Base-by-base conservation (phyloP, 2,113 vertebrate species). In the Herpetotheres cachinnans region DNA sequence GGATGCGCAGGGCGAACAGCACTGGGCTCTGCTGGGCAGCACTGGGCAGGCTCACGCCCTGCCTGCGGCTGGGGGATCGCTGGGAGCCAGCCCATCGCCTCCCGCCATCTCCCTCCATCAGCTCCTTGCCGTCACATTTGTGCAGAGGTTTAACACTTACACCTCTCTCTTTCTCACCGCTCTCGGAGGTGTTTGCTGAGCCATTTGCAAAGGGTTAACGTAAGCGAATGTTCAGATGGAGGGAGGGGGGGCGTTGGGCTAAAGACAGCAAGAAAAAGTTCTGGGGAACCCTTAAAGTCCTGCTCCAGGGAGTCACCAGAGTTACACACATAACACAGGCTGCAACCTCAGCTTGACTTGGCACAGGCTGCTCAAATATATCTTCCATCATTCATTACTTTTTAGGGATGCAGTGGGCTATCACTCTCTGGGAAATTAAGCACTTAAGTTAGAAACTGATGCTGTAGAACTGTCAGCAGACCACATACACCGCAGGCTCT, bases 1-100 rank as follows among this genome's bases (percentile, higher is more conserved):
- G 59, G 17, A 27, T 1, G 4, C 1, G 2, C 25, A 29, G 26
- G 47, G 18, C 2, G 0, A 59, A 24, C 13, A 10, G 62, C 16
- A 22, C 42, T 80, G 59, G 32, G 34, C 34, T 58, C 32, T 36
- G 52, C 5, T 16, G 42, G 59, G 76, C 61, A 38, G 42, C 9
- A 2, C 3, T 16, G 65, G 24, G 42, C 36, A 63, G 38, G 47
- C 17, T 77, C 34, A 13, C 2, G 2, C 8, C 54, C 42, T n/a
- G 56, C 46, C 36, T 4, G 17, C 42, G 59, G 52, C 29, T 21
- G 18, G 18, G 25, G 59, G 32, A 18, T 29, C 3, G 0, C 70
- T 26, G 22, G 34, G 32, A 66, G 32, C 12, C 3, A 67, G 6
- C 10, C 47, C 54, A 11, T 24, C n/a, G 4, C 63, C 59, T 65